Evolutionary conservation across 2,113 vertebrate species (phyloP), one percentile per base, ranked within the genome.

Genomic region (Pelusios castaneus): DNA sequence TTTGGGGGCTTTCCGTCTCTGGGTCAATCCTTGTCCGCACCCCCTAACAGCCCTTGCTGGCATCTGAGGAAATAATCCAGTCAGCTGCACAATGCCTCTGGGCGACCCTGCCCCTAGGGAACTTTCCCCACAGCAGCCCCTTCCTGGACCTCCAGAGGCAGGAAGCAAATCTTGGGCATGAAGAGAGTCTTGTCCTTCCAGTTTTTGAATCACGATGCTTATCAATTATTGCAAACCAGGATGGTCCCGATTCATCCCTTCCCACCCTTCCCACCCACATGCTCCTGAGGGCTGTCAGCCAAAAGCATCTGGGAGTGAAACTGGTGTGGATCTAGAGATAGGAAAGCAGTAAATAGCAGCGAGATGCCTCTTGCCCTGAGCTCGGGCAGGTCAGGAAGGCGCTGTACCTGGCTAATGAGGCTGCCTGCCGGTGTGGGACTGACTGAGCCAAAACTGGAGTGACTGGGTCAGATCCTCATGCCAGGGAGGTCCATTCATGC

Each of bases 121-220:
- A 24, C 27, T 76, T 38, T 41, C 25, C 41, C 43, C 5, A 5
- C 22, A 10, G 38, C 38, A 43, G 70, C 70, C 17, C 60, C 60
- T 14, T 41, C 70, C 70, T 5, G 6, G 22, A 22, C 22, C 70
- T 75, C 12, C 73, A 14, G 73, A 10, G 11, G 41, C 12, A 11
- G 41, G 25, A 27, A 16, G 41, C 41, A 47, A 38, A 6, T 14
- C 67, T 43, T 29, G 38, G 0, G 4, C 14, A 13, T 0, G 3
- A 38, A 38, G n/a, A 49, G 80, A 5, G 4, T 16, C n/a, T 2
- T 0, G 24, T 25, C 11, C 3, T 45, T 76, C 73, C 41, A 14
- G 25, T 45, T 45, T 27, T 45, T 27, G 25, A 76, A 13, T 25
- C 38, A 27, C 2, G 38, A 25, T 27, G 41, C 41, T 25, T 16